Evolutionary conservation across 2,888 invertebrate species (phyloP).

Genomic region (Drosophila ezoana): DNA sequence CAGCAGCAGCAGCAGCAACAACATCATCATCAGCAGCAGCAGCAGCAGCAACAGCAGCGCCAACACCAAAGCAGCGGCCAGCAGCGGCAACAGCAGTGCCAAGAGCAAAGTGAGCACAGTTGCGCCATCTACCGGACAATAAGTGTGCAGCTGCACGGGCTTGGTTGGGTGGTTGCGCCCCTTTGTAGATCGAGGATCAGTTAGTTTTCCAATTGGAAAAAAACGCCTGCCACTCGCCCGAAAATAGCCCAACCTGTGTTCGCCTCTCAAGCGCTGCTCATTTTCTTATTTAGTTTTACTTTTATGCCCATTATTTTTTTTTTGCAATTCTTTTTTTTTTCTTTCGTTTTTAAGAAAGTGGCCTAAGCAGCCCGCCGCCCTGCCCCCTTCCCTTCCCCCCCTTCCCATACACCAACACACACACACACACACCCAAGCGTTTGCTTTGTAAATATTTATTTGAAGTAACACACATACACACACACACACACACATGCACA

Average conservation of each 20-base stretch:
- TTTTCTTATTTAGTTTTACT: conserved; percentile 22
- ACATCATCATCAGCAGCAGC: neutral
- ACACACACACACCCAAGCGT: conserved; percentile 13
- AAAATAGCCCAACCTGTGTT: neutral
- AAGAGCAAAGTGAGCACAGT: conserved; percentile 29
- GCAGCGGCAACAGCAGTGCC: conserved; percentile 24
- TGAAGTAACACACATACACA: conserved; percentile 54
- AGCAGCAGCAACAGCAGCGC: conserved; percentile 18
- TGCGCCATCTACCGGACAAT: conserved; percentile 38
- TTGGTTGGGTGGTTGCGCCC: neutral
- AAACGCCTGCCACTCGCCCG: neutral
- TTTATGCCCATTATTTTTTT: conserved; percentile 13
- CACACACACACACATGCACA: conserved; percentile 16
- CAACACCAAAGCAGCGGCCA: conserved; percentile 24
- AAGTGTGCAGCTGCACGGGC: conserved; percentile 6
- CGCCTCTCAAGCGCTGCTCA: conserved; percentile 20
- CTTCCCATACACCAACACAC: neutral
- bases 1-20: neutral
- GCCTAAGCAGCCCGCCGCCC: conserved; percentile 2
- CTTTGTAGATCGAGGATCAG: no score
- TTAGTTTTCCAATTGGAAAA: neutral
- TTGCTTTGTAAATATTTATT: conserved; percentile 77
- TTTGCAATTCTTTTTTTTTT: conserved; percentile 23
- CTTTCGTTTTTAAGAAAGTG: conserved; percentile 14
- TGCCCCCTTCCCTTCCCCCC: neutral